Conservation (phyloP, 2,797 vertebrate species). For the Artibeus lituratus region DNA sequence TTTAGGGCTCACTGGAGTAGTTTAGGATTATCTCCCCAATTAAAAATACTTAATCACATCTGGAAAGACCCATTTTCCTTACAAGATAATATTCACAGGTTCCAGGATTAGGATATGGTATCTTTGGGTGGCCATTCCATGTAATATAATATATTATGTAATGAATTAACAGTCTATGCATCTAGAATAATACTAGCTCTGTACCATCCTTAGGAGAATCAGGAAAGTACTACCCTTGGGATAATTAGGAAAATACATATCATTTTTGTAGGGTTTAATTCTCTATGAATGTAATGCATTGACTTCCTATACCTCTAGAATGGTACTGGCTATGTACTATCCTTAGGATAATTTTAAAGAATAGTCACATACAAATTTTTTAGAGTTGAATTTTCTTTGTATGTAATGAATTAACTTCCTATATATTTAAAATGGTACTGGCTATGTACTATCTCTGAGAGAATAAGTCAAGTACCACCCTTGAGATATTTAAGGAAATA, state of each 20-base stretch:
- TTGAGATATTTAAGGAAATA: neutral
- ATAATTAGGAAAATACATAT: neutral
- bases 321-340: neutral
- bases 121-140: neutral
- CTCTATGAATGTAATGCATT: neutral
- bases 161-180: neutral
- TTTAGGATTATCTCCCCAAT: neutral
- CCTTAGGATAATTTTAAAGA: neutral
- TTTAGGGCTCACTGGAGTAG: neutral
- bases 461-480: neutral
- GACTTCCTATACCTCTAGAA: neutral
- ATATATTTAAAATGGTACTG: neutral
- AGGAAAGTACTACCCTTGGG: neutral
- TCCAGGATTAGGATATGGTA: neutral
- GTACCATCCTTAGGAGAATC: neutral
- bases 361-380: neutral
- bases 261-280: neutral
- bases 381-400: neutral
- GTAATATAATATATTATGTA: neutral
- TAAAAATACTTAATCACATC: neutral
- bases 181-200: neutral
- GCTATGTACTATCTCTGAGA: neutral
- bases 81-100: neutral
- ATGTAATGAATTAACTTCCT: neutral
- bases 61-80: neutral